Base-by-base conservation (phyloP, 2,113 vertebrate species). In the Eidolon helvum region DNA sequence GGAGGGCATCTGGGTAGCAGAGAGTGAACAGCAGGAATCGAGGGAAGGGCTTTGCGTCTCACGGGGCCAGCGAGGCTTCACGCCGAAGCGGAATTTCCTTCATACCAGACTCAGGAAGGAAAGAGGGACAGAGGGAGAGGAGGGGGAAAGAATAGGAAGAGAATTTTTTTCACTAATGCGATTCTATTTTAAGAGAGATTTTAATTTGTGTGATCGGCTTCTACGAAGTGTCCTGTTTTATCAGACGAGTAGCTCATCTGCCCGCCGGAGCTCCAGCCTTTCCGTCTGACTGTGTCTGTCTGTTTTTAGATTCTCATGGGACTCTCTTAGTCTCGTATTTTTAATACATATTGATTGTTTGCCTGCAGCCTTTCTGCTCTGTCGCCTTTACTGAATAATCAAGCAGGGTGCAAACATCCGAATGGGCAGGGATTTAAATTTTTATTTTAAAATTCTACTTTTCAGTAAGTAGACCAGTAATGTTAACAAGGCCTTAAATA, bases 381-480 rank as follows among this genome's bases (percentile, higher is more conserved):
- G 33, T 10, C 1, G 10, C 19, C 40, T 59, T 5, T 18, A 30
- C 26, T 18, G 10, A 7, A 1, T 8, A 8, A 0, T 10, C 12
- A 9, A 19, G 7, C 14, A n/a, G 38, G 6, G 50, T 21, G 43
- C 61, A 21, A 9, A 14, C 14, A 10, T 1, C 61, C 1, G 10
- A 48, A 22, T 7, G 1, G 24, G n/a, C 12, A 11, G 55, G 28
- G 38, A 3, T 16, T 22, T 24, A 30, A 26, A 50, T 50, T 14
- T 50, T 72, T 40, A 33, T 63, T 26, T 24, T 63, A 33, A 84
- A 63, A 18, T 7, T 30, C 48, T 40, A 30, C 57, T 75, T 86
- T 38, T 50, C 65, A 68, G 5, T 45, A 43, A 75, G 40, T 38
- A 87, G 55, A 50, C 38, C 0, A 4, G 18, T 6, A 5, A 7